Evolutionary conservation across 2,113 vertebrate genomes (phyloP).

Genomic region (Lamprologus lemairii): DNA sequence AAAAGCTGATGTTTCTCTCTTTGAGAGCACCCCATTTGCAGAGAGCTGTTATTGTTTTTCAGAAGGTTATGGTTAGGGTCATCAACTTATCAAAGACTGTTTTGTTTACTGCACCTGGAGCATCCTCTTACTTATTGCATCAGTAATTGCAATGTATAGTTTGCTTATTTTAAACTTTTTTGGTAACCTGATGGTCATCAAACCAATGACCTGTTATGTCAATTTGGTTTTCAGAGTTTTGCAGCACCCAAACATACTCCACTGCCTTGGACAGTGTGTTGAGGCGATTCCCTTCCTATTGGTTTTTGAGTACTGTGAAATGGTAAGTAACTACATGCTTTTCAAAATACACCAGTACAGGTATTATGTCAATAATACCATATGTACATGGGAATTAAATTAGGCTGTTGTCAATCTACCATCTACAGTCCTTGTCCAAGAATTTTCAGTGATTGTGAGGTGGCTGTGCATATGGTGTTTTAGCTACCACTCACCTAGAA

Average conservation of each 20-base stretch:
- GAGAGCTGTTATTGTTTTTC: not conserved
- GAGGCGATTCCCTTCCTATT: constrained; percentile 92
- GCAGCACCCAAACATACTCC: constrained; percentile 91
- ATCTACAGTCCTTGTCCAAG: not conserved
- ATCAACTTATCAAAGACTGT: not conserved
- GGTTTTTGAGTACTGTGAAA: constrained; percentile 93
- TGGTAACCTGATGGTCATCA: not conserved
- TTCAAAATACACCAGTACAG: not conserved
- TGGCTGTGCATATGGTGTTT: not conserved
- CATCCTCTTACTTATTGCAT: not conserved
- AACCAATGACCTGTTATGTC: not conserved
- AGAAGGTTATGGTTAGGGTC: not conserved
- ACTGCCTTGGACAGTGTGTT: constrained; percentile 89
- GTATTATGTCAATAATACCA: not conserved
- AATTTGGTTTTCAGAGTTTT: constrained; percentile 59
- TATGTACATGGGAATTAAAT: not conserved
- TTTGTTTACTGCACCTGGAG: not conserved
- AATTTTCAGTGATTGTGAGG: not conserved
- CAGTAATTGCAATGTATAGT: not conserved
- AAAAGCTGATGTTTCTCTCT: not conserved
- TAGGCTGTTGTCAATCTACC: not conserved
- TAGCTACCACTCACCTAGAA: not conserved
- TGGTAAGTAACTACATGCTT: constrained; percentile 76
- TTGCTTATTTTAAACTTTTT: not conserved
- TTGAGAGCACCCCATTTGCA: not conserved